Evolutionary conservation across 92 coral and sea anemone species (phyloP), one percentile per base, ranked within the genome.

Genomic region (Galaxea fascicularis): DNA sequence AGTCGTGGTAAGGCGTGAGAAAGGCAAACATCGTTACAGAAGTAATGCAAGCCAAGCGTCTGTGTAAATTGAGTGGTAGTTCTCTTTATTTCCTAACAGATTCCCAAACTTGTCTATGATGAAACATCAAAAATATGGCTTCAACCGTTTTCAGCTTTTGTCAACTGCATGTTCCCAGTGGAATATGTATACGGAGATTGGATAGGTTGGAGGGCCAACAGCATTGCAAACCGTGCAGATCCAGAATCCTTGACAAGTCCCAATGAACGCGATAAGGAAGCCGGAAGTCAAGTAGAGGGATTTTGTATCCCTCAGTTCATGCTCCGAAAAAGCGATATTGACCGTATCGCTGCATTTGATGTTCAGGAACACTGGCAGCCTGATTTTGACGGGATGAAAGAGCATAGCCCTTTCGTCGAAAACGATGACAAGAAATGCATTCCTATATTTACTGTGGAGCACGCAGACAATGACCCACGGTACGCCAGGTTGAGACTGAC

Each of bases 241-340:
- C 84, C 84, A 56, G 93, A 74, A 28, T 79, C 28, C 25, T 45
- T 89, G 39, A 1, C 54, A 14, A 69, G 65, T 26, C 82, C 89
- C 20, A 52, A 29, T 15, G 52, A 79, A 10, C 71, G 65, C 17
- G 69, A 51, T 79, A 65, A 47, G 47, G 92, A 80, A 8, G 57
- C 94, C 1, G 96, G 96, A 53, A 93, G 96, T 79, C 94, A 85
- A 44, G 82, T 58, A 15, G 96, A 93, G 44, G 96, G 96, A n/a
- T 91, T 91, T 71, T 91, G 96, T 35, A 88, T 93, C 8, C 96
- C 96, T 62, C 88, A 79, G 81, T 76, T 85, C 47, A 5, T 87
- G 10, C 79, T 93, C 58, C 28, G 82, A 16, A 69, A 84, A 51
- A 91, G 54, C 39, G 90, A 80, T 41, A 46, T 74, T 4, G 87